A percentile compares a stretch with the other conserved stretches of the same genome.
Conservation (phyloP, 2,113 vertebrate species). For the Planiliza haematocheilus region DNA sequence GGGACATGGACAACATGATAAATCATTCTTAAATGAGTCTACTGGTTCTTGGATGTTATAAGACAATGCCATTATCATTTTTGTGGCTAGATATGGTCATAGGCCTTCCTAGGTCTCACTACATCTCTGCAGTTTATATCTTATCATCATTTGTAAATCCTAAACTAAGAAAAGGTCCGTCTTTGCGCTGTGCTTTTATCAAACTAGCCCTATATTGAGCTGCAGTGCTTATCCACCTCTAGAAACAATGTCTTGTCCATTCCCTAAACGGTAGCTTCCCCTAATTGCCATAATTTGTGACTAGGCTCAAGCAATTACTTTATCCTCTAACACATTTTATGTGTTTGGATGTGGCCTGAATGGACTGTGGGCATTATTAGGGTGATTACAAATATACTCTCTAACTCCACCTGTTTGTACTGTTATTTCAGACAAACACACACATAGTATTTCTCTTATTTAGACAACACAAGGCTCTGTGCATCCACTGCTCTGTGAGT, state of each 20-base stretch:
- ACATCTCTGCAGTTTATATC: background rate
- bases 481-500: background rate
- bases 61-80: no score
- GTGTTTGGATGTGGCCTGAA: constrained; percentile 11
- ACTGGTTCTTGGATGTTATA: no score
- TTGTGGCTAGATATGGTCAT: background rate
- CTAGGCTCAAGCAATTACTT: constrained; percentile 20
- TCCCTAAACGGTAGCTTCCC: constrained; percentile 9
- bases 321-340: constrained; percentile 13
- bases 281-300: constrained; percentile 34
- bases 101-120: background rate
- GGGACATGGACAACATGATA: no score
- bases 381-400: constrained; percentile 2
- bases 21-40: no score
- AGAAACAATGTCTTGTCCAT: constrained; percentile 6
- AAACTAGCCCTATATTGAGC: constrained; percentile 12
- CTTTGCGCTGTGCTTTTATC: constrained; percentile 12
- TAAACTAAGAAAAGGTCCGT: constrained; percentile 10
- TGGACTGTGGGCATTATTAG: constrained; percentile 9
- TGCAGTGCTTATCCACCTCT: constrained; percentile 17
- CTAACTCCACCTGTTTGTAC: constrained; percentile 19
- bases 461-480: constrained; percentile 7
- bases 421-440: background rate
- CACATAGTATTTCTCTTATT: background rate
- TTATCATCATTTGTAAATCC: background rate